Percentiles rank a stretch among this genome's conserved stretches.
Evolutionary conservation across 2,797 vertebrate genomes (phyloP).

Genomic region (Alcedo quadribrachys): DNA sequence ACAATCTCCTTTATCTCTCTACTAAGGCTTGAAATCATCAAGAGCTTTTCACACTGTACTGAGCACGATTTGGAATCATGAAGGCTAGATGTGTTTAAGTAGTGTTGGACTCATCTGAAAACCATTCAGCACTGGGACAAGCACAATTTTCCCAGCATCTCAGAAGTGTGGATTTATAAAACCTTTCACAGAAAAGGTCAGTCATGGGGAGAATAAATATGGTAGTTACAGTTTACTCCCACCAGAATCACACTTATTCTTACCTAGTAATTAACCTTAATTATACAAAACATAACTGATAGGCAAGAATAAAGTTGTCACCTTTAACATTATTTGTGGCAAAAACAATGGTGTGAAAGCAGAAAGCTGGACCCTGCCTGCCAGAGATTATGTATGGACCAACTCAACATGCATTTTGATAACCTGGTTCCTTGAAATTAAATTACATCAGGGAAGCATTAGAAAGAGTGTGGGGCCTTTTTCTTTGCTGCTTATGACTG

Average conservation of each 20-base stretch:
- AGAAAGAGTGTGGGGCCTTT: conserved; percentile 22
- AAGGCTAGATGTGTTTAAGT: background rate
- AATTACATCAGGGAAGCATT: conserved; percentile 24
- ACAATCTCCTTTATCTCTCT: background rate
- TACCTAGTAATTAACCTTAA: conserved; percentile 38
- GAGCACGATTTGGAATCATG: background rate
- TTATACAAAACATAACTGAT: conserved; percentile 33
- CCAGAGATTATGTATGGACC: background rate
- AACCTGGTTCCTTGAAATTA: background rate
- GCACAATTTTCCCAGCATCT: background rate
- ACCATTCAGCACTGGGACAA: background rate
- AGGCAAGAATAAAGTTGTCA: background rate
- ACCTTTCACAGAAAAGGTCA: conserved; percentile 32
- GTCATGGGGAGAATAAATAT: conserved; percentile 14
- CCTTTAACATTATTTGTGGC: background rate
- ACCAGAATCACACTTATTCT: conserved; percentile 33
- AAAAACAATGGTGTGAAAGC: background rate
- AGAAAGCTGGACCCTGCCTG: background rate
- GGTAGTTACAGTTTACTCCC: conserved; percentile 29
- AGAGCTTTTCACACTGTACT: background rate
- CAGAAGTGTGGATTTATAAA: background rate
- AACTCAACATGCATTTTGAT: background rate
- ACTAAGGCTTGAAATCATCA: background rate
- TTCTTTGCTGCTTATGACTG: conserved; percentile 34
- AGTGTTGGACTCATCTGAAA: background rate